phyloP scores from a whole-genome alignment of 2,797 vertebrate genomes.

The Micromesistius poutassou region DNA sequence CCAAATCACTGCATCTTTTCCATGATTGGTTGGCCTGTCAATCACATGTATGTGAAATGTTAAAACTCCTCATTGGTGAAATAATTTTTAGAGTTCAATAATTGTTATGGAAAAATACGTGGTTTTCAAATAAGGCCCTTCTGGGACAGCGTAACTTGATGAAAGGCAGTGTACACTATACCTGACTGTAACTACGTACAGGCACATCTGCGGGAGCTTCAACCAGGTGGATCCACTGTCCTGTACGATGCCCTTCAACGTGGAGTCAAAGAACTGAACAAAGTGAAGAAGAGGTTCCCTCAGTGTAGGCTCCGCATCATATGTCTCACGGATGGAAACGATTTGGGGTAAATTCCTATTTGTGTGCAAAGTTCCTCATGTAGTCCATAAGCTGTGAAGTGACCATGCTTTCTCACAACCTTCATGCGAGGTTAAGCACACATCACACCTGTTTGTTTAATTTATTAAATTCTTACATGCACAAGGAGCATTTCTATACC shows the following conservation, averaged over 20 bases:
- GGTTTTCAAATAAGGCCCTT: too few relatives aligned
- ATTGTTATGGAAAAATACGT: too few relatives aligned
- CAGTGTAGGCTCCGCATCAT: conserved; percentile 58
- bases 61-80: too few relatives aligned
- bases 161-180: too few relatives aligned
- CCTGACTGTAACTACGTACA: conserved; percentile 29
- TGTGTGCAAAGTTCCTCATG: neutral
- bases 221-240: conserved; percentile 42
- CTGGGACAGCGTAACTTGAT: too few relatives aligned
- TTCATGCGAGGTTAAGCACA: neutral
- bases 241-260: conserved; percentile 58
- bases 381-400: too few relatives aligned
- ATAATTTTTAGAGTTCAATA: too few relatives aligned
- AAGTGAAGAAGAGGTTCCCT: conserved; percentile 52
- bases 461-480: neutral
- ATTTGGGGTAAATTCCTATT: conserved; percentile 47
- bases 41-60: too few relatives aligned
- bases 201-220: conserved; percentile 42
- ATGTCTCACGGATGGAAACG: conserved; percentile 65
- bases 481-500: neutral
- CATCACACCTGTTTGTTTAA: neutral
- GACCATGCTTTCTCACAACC: neutral
- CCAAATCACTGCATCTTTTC: too few relatives aligned
- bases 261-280: conserved; percentile 43
- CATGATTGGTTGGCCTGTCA: too few relatives aligned